Evolutionary conservation across 2,888 invertebrate species (phyloP).

Genomic region (Campoplex capitator): DNA sequence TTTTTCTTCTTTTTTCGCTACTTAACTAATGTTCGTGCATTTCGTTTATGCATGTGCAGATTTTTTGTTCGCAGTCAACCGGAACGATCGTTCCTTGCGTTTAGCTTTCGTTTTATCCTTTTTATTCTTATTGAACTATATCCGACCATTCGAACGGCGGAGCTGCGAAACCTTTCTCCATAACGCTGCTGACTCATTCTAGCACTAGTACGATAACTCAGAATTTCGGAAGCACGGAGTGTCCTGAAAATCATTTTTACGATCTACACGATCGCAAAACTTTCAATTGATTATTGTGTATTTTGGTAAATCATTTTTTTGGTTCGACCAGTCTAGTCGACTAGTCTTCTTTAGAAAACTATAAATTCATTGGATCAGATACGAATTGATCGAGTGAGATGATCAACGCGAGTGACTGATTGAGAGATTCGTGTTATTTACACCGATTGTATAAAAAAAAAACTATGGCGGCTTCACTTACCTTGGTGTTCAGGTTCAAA

Average conservation of each 20-base stretch:
- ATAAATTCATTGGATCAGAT: too few relatives aligned
- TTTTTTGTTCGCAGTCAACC: constrained; percentile 4
- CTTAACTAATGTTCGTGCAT: constrained; percentile 4
- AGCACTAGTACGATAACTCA: background rate
- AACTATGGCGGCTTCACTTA: background rate
- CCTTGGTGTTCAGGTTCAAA: constrained; percentile 4
- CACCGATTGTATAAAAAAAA: background rate
- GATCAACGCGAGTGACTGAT: background rate
- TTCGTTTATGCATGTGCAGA: background rate
- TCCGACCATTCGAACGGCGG: background rate
- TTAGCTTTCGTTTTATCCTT: background rate
- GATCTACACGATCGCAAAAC: background rate
- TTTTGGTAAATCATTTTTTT: too few relatives aligned
- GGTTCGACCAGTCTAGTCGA: too few relatives aligned
- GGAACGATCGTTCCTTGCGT: background rate
- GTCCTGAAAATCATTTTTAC: background rate
- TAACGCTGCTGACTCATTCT: background rate
- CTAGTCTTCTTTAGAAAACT: too few relatives aligned
- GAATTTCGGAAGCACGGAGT: background rate
- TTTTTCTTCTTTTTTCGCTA: constrained; percentile 15
- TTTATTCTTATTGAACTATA: background rate
- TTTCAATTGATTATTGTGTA: background rate
- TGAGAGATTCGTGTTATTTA: background rate
- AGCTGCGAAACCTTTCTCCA: background rate
- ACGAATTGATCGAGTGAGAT: background rate